Base-by-base conservation (phyloP, 2,113 vertebrate genomes). In the Hymenochirus boettgeri region DNA sequence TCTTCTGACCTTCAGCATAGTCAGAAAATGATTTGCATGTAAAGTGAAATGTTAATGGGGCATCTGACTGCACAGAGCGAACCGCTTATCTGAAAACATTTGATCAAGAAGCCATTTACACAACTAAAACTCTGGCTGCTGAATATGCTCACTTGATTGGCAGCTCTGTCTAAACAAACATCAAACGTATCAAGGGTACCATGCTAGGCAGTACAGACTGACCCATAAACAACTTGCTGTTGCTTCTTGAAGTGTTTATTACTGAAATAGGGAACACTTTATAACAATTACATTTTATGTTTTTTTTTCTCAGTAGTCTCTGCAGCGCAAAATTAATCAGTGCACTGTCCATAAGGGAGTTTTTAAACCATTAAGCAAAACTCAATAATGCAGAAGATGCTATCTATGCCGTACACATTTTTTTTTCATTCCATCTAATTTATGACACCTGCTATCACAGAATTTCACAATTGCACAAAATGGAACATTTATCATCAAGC, bases 401-500 rank as follows among this genome's bases (percentile, higher is more conserved):
- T 50, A 31, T 29, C 52, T 31, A 31, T 27, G 1, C 17, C 31
- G 13, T 29, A 26, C 13, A 11, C 21, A 31, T 27, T n/a, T 54
- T 52, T 24, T 56, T 56, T 56, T 21, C 18, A 26, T 31, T 10
- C 22, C 56, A 52, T 53, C 33, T 60, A 60, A 69, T 65, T 60
- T 31, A 60, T 60, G 35, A 45, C 65, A 69, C 65, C 65, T 69
- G 65, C 64, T 60, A 60, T 45, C 65, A 31, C 26, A 60, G 47
- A 69, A 60, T 69, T 45, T 69, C 55, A 18, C 56, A 69, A 69
- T 69, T 69, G 47, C 57, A 46, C 47, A 60, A 69, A 69, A 69
- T 60, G 45, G 48, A 39, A 45, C 56, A 52, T 69, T 69, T 69
- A 69, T 60, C 65, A 67, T 69, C 57, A 69, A 69, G 65, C 65